These are phyloP conservation scores for Aporophyla nigra DNA, from an alignment of 2,888 invertebrate species.

Conservation along the genomic window DNA sequence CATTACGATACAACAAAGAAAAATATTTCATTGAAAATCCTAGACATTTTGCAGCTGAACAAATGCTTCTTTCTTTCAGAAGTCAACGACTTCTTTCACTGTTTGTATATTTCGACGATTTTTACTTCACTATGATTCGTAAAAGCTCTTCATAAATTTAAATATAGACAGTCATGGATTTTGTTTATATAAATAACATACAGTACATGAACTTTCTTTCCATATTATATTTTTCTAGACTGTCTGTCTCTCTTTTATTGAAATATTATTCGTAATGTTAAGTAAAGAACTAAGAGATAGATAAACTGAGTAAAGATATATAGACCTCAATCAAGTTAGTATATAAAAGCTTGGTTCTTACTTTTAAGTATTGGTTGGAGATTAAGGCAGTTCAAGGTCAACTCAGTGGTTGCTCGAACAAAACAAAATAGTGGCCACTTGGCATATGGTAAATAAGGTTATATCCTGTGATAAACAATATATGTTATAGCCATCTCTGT, in stretches of 20 bases:
- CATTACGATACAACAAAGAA: background rate
- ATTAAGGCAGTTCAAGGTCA: background rate
- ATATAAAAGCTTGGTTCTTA: background rate
- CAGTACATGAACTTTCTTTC: conserved; percentile 15
- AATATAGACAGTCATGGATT: conserved; percentile 34
- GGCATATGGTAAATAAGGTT: too few species aligned
- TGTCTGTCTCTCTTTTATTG: conserved; percentile 25
- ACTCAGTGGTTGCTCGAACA: background rate
- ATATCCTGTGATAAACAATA: background rate
- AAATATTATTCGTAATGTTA: conserved; percentile 18
- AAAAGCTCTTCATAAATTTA: conserved; percentile 46
- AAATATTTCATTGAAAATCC: conserved; percentile 20
- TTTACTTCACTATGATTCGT: conserved; percentile 6
- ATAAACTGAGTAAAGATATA: background rate
- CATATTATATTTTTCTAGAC: conserved; percentile 18
- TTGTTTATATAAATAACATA: conserved; percentile 28
- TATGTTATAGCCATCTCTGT: background rate
- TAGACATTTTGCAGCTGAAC: conserved; percentile 1
- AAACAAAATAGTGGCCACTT: background rate
- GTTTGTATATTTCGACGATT: conserved; percentile 7
- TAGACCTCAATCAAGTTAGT: background rate
- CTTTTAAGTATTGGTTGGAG: background rate
- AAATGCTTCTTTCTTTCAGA: conserved; percentile 21
- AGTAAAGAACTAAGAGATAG: background rate
- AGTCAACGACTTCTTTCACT: conserved; percentile 32